phyloP scores from a whole-genome alignment of 2,888 invertebrate species.

The Clostera curtula region DNA sequence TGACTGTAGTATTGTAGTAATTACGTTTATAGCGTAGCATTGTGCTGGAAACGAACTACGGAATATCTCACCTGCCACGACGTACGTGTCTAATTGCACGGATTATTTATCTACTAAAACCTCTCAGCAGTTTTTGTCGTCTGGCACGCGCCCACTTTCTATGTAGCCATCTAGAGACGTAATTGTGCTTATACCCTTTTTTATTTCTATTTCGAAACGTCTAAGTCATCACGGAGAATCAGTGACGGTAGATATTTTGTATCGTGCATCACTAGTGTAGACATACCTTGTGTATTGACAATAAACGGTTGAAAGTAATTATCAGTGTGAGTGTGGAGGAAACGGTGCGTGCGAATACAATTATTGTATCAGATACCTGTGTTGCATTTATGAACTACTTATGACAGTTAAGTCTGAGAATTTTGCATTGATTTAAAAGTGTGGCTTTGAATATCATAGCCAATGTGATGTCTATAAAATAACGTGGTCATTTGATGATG shows the following conservation, averaged over 20 bases:
- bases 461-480: no score
- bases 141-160: conserved; percentile 70
- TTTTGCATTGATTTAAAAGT: no score
- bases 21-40: conserved; percentile 52
- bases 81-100: conserved; percentile 69
- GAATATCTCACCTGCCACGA: conserved; percentile 59
- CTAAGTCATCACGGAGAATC: conserved; percentile 52
- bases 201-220: conserved; percentile 51
- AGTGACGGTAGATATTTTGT: conserved; percentile 46
- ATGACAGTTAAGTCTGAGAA: no score
- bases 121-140: conserved; percentile 53
- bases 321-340: no score
- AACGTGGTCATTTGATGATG: no score
- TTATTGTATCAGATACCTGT: no score
- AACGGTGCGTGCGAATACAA: no score
- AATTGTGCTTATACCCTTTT: conserved; percentile 60
- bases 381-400: no score
- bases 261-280: background rate
- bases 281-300: no score
- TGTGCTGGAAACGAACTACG: conserved; percentile 58
- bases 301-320: no score
- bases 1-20: conserved; percentile 43
- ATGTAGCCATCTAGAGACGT: conserved; percentile 48
- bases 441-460: no score
- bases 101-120: conserved; percentile 61